Percentiles rank a stretch among this genome's conserved stretches.
Conservation (phyloP, 2,113 vertebrate genomes). For the Nipponia nippon region DNA sequence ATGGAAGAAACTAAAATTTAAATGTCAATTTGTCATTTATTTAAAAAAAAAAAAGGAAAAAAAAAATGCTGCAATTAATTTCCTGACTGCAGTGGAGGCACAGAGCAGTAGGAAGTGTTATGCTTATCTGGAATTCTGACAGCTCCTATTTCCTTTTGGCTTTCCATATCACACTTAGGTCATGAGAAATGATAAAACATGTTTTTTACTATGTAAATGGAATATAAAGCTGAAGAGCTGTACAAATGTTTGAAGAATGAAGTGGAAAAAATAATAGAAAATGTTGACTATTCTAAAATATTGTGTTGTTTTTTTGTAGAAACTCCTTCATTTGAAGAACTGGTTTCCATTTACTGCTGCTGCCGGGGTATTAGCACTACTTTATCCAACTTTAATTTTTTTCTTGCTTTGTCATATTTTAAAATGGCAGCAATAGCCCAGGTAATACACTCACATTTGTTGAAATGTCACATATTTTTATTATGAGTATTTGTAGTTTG, state of each 20-base stretch:
- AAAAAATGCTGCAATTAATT: neutral
- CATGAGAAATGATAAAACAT: neutral
- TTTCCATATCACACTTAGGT: neutral
- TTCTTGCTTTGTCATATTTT: slow-evolving; percentile 86
- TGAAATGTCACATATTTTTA: neutral
- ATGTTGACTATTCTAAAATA: neutral
- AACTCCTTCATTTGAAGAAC: slow-evolving; percentile 77
- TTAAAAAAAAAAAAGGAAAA: neutral
- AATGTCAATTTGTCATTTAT: neutral
- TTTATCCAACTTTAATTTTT: slow-evolving; percentile 84
- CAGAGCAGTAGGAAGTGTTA: neutral
- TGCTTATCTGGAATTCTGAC: neutral
- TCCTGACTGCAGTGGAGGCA: neutral
- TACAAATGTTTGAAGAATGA: neutral
- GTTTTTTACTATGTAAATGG: neutral
- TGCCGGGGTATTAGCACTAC: slow-evolving; percentile 66
- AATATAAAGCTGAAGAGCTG: neutral
- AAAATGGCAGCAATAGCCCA: slow-evolving; percentile 89
- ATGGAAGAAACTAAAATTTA: neutral
- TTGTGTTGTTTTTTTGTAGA: slow-evolving; percentile 61
- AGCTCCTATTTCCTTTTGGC: neutral
- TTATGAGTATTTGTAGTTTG: neutral
- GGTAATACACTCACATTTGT: slow-evolving; percentile 66
- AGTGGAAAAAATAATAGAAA: neutral
- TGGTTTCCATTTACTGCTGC: slow-evolving; percentile 81